phyloP scores from a whole-genome alignment of 1,140 invertebrate species.

The Branchinecta lindahli region DNA sequence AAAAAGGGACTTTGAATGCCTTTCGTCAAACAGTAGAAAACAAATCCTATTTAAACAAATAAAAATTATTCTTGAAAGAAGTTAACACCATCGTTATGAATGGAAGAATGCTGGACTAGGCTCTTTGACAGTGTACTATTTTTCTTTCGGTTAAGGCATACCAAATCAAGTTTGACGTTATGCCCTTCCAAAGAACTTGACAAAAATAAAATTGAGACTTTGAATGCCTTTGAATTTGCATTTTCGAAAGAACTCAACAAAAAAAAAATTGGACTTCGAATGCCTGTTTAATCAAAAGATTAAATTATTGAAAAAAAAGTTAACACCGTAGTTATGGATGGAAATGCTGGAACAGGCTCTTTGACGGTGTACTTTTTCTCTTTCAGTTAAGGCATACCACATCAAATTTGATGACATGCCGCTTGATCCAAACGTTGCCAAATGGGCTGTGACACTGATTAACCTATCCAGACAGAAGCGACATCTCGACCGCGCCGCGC shows the following conservation, averaged over 20 bases:
- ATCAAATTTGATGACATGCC: slow-evolving; percentile 92
- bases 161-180: slow-evolving; percentile 92
- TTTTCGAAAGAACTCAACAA: too few species aligned
- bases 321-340: neutral
- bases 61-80: too few species aligned
- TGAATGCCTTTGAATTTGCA: too few species aligned
- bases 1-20: too few species aligned
- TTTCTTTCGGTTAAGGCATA: slow-evolving; percentile 73
- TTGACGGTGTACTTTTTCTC: slow-evolving; percentile 23
- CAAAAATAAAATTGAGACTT: too few species aligned
- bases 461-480: slow-evolving; percentile 79
- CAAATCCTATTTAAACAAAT: too few species aligned
- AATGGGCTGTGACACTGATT: slow-evolving; percentile 89
- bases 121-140: slow-evolving; percentile 20
- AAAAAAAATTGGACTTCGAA: too few species aligned
- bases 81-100: neutral
- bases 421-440: slow-evolving; percentile 78
- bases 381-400: slow-evolving; percentile 88
- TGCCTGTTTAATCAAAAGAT: too few species aligned
- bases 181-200: too few species aligned
- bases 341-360: neutral
- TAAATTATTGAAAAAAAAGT: too few species aligned
- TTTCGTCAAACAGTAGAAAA: too few species aligned
- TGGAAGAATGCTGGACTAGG: neutral
- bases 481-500: slow-evolving; percentile 85